Evolutionary conservation across 1,140 invertebrate species (phyloP).

Genomic region (Drosophila kohkoa): DNA sequence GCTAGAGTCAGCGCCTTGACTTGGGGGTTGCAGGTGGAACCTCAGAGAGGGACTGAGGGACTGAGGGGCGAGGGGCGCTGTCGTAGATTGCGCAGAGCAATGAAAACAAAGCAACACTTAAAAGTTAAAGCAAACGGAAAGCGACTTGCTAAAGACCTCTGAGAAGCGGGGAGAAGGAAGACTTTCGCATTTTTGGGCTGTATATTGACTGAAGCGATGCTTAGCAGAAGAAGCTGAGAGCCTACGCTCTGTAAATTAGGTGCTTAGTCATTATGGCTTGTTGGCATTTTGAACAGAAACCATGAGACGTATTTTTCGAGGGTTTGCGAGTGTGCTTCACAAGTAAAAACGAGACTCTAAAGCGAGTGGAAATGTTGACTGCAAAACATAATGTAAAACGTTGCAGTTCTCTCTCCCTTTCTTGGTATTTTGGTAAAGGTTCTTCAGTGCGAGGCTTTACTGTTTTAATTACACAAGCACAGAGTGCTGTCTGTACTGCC

Average conservation of each 20-base stretch:
- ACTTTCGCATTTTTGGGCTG: slow-evolving; percentile 17
- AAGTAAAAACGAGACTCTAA: slow-evolving; percentile 2
- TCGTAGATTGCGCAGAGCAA: slow-evolving; percentile 1
- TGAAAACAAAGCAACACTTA: slow-evolving; percentile 80
- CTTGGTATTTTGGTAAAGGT: not conserved
- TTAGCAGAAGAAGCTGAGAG: slow-evolving; percentile 17
- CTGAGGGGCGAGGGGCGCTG: not conserved
- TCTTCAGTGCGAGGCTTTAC: slow-evolving; percentile 3
- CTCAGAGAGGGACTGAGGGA: not conserved
- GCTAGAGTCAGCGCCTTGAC: slow-evolving; percentile 44
- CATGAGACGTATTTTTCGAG: slow-evolving; percentile 16
- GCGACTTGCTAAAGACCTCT: slow-evolving; percentile 38
- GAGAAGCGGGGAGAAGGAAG: not conserved
- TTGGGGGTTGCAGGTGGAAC: not conserved
- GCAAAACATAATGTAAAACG: not conserved
- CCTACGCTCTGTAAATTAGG: slow-evolving; percentile 47
- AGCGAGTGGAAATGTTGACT: not conserved
- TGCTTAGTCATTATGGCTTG: slow-evolving; percentile 54
- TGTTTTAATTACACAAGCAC: slow-evolving; percentile 22
- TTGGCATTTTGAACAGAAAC: slow-evolving; percentile 35
- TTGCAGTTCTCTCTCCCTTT: not conserved
- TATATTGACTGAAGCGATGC: slow-evolving; percentile 46
- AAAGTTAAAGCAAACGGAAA: slow-evolving; percentile 77
- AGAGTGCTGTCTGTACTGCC: slow-evolving; percentile 12
- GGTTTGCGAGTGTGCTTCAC: not conserved